Evolutionary conservation across 2,113 vertebrate species (phyloP).

Genomic region (Peucedramus taeniatus): DNA sequence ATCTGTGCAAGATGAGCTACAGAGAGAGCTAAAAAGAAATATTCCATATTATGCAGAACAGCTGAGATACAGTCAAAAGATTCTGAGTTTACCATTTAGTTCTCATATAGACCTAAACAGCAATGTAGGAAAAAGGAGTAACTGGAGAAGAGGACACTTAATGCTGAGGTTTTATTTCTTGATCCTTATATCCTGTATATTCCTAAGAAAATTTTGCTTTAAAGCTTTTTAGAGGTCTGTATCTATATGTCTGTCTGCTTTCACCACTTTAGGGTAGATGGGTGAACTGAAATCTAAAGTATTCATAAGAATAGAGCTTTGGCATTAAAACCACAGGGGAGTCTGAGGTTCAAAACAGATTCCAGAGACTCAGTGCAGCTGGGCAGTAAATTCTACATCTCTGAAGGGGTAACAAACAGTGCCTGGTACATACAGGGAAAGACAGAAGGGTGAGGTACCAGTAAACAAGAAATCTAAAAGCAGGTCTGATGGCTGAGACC

Average conservation of each 20-base stretch:
- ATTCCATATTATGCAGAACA: not conserved
- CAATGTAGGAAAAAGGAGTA: not conserved
- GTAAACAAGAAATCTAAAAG: not conserved
- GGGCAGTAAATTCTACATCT: not conserved
- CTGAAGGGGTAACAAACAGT: not conserved
- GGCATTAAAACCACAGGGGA: not conserved
- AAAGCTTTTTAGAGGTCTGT: not conserved
- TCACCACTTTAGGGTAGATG: not conserved
- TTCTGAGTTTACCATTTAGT: not conserved
- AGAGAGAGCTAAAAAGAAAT: not conserved
- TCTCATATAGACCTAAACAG: not conserved
- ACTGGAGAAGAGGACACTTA: not conserved
- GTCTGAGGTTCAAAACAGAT: not conserved
- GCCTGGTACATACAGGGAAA: not conserved
- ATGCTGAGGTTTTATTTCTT: not conserved
- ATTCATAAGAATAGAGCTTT: not conserved
- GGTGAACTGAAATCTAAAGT: not conserved
- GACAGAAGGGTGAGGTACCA: not conserved
- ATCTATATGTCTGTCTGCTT: not conserved
- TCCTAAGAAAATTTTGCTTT: not conserved
- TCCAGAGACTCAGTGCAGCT: not conserved
- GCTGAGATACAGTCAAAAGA: not conserved
- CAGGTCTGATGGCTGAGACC: not conserved
- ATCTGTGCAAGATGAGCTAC: not conserved
- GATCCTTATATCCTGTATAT: not conserved